Evolutionary conservation across 2,888 invertebrate genomes (phyloP), one percentile per base, ranked within the genome.

Genomic region (Steinernema hermaphroditum): DNA sequence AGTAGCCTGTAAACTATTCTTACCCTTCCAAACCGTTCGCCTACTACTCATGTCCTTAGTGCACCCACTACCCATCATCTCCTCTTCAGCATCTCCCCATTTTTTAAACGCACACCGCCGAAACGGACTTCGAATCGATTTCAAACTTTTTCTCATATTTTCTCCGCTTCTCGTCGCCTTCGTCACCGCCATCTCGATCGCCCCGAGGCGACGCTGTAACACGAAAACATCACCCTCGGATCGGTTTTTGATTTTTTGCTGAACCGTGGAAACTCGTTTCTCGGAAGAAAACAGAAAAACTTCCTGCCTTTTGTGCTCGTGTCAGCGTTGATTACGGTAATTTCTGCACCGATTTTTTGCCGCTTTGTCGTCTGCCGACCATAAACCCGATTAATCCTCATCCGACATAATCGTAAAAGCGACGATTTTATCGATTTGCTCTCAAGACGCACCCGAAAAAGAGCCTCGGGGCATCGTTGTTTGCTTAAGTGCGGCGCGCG

Each of bases 191-290:
- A 22, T 24, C 54, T 54, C 54, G n/a, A 54, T 54, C 27, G 24
- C 54, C 54, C 12, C 24, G 6, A 27, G 54, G 54, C 46, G 46
- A 14, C 49, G 49, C 12, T 49, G 49, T 49, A 49, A 49, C 54
- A 22, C 22, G 6, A 27, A 22, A 37, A 54, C 54, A 27, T 24
- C 12, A 54, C 12, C 54, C 12, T 27, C 54, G 54, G 27, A 54
- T 54, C 54, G 54, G 54, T 54, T 54, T 54, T 54, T 27, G 54
- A 27, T 27, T 54, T 16, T 54, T 27, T 6, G 27, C 27, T 54
- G 24, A 27, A 27, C 27, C 54, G 49, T n/a, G 14, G 54, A 54
- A 54, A 54, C 54, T 54, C 22, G 54, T 54, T 54, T 54, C 22
- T 54, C 54, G 54, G 54, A 54, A n/a, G n/a, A n/a, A 54, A 54